These are phyloP conservation scores for Chloroclysta siterata DNA, from an alignment of 2,888 invertebrate species.

Conservation along the genomic window DNA sequence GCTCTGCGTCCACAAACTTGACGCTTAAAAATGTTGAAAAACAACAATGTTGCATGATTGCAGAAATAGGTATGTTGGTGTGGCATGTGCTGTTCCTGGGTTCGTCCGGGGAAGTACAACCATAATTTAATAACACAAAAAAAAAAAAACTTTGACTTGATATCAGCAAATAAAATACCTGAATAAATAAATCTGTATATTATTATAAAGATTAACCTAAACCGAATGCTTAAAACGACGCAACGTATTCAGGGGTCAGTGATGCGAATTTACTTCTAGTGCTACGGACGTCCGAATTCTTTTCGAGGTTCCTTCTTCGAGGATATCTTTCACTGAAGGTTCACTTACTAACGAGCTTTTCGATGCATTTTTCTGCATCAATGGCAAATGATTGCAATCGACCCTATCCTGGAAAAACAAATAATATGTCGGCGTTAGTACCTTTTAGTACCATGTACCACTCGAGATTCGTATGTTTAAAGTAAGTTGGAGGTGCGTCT, in stretches of 20 bases:
- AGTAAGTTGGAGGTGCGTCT: no score
- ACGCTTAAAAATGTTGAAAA: no score
- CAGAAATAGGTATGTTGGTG: no score
- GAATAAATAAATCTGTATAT: constrained; percentile 18
- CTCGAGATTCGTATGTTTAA: no score
- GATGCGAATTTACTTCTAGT: constrained; percentile 24
- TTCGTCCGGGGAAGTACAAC: no score
- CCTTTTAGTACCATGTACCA: no score
- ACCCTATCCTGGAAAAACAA: constrained; percentile 52
- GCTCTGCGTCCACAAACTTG: no score
- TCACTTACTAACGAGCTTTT: constrained; percentile 3
- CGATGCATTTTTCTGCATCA: constrained; percentile 36
- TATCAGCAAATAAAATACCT: background rate
- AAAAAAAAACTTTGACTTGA: no score
- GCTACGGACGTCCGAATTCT: constrained; percentile 7
- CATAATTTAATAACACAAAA: no score
- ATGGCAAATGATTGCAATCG: constrained; percentile 60
- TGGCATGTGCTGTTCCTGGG: no score
- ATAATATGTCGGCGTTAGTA: no score
- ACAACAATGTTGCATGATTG: no score
- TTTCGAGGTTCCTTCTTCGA: background rate
- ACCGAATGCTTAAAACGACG: constrained; percentile 36
- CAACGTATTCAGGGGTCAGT: constrained; percentile 19
- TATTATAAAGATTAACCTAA: constrained; percentile 35
- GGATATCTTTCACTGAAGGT: constrained; percentile 20